These are phyloP conservation scores for Acrobasis repandana DNA, from an alignment of 2,888 invertebrate species.

Conservation along the genomic window DNA sequence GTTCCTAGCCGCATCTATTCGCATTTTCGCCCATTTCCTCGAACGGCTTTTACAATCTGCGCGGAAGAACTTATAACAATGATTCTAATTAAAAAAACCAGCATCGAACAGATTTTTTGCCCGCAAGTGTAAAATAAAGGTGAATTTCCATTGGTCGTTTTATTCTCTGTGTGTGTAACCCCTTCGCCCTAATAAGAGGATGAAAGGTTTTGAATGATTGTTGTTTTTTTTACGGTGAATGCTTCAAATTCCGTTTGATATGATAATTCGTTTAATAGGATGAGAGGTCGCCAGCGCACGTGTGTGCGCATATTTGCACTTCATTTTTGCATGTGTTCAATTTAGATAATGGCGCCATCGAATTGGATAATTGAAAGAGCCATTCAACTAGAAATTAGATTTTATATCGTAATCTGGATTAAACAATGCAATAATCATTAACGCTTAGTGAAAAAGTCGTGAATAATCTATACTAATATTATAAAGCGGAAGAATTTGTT, in stretches of 20 bases:
- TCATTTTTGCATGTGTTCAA: constrained; percentile 47
- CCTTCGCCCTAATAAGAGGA: constrained; percentile 75
- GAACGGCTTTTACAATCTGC: too few species aligned
- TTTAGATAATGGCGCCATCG: constrained; percentile 19
- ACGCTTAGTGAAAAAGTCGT: too few species aligned
- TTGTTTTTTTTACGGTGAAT: constrained; percentile 62
- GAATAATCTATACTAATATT: too few species aligned
- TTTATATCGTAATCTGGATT: background rate
- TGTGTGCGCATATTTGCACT: constrained; percentile 66
- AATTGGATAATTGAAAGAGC: constrained; percentile 9
- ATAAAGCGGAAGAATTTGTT: too few species aligned
- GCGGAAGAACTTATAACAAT: too few species aligned
- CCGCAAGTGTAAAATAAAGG: constrained; percentile 34
- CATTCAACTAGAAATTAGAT: background rate
- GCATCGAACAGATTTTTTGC: background rate
- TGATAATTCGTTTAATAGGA: constrained; percentile 77
- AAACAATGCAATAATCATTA: background rate
- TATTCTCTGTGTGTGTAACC: constrained; percentile 46
- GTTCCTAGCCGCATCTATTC: too few species aligned
- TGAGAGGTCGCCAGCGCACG: constrained; percentile 55
- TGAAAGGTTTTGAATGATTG: constrained; percentile 74
- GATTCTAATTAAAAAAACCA: too few species aligned
- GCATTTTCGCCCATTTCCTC: too few species aligned
- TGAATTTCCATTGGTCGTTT: constrained; percentile 38
- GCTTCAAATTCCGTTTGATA: constrained; percentile 74